Base-by-base conservation (phyloP, 2,113 vertebrate species). In the Nothoprocta perdicaria region DNA sequence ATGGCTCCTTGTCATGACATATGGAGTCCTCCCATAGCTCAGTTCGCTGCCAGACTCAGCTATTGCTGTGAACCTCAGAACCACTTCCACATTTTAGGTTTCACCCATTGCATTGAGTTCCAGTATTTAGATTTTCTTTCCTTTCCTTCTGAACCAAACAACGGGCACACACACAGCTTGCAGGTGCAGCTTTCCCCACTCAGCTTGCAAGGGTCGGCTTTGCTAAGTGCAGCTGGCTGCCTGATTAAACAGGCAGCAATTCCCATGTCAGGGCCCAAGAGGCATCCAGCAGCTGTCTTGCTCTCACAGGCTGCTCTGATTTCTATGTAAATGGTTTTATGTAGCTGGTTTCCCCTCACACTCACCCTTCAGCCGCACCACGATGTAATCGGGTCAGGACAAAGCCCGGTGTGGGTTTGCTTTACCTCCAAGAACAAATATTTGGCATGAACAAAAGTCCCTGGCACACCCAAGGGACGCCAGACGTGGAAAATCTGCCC, bases 161-260 rank as follows among this genome's bases (percentile, higher is more conserved):
- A 48, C 11, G 65, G 67, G 61, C 4, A 0, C 45, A 38, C 5
- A 55, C 0, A 1, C 12, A 75, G 73, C 62, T 80, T 6, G 0
- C 88, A 93, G 92, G 84, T 89, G 88, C 79, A 88, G 74, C 48
- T 76, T 92, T 88, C 65, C 61, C 21, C 0, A 0, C 61, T 62
- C 41, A 62, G n/a, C 77, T 88, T 86, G 78, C 50, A 2, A 0
- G 73, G 66, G 52, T 86, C 0, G 3, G 52, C 60, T 95, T 52
- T 79, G 84, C 69, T 0, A 14, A 29, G 46, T 89, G 84, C 86
- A 80, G 40, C 78, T 65, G 68, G 62, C 65, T 93, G 81, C 78
- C 79, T 33, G 71, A 94, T 86, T 60, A 67, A 89, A 89, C 48
- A 92, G 84, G 55, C 83, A 87, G 68, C 72, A 92, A 94, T 91